Evolutionary conservation across 2,113 vertebrate genomes (phyloP).

Genomic region (Monopterus albus): DNA sequence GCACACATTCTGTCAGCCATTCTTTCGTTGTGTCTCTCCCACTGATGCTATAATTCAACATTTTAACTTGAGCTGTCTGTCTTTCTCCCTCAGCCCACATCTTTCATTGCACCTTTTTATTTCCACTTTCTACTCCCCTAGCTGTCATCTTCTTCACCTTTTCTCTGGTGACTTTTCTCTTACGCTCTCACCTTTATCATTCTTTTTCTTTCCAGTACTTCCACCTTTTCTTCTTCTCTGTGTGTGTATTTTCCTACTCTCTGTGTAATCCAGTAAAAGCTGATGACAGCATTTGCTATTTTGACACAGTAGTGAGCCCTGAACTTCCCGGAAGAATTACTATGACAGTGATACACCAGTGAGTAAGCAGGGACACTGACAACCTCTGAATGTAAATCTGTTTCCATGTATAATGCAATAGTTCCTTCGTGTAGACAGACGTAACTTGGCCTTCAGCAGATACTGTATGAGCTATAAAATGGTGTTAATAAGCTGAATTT

Average conservation of each 20-base stretch:
- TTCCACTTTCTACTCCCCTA: conserved; percentile 38
- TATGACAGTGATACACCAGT: conserved; percentile 54
- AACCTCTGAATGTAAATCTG: conserved; percentile 57
- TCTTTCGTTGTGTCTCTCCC: conserved; percentile 32
- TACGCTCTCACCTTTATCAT: conserved; percentile 19
- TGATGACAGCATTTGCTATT: conserved; percentile 68
- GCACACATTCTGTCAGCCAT: conserved; percentile 25
- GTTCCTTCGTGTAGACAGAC: conserved; percentile 1
- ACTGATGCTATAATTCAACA: conserved; percentile 57
- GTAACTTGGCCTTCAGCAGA: background rate
- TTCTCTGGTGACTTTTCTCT: conserved; percentile 4
- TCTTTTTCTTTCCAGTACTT: conserved; percentile 8
- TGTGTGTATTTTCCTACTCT: background rate
- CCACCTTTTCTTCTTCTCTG: background rate
- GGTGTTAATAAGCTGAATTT: background rate
- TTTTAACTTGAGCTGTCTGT: conserved; percentile 51
- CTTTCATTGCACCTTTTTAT: conserved; percentile 19
- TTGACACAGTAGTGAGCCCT: conserved; percentile 38
- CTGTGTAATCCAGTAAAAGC: conserved; percentile 50
- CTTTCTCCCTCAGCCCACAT: conserved; percentile 17
- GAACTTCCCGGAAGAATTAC: conserved; percentile 56
- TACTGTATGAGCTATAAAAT: background rate
- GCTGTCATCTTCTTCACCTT: conserved; percentile 46
- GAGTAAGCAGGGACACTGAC: conserved; percentile 63
- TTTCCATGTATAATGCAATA: background rate